Percentiles rank a stretch among this genome's conserved stretches.
Conservation (phyloP, 2,888 invertebrate species). For the Rhagonycha lutea region DNA sequence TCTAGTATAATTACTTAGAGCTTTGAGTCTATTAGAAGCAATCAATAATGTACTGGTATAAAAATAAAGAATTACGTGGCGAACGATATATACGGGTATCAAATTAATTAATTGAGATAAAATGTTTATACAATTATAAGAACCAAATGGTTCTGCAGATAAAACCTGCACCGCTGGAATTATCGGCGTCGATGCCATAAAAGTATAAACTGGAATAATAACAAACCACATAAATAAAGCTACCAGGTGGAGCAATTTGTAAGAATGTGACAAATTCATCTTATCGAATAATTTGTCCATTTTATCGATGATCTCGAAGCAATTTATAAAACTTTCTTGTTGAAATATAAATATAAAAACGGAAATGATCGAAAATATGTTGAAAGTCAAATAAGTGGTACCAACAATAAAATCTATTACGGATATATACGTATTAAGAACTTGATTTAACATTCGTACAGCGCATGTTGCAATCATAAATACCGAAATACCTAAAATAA, state of each 20-base stretch:
- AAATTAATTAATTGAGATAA: conserved; percentile 2
- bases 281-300: not conserved
- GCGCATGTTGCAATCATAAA: not conserved
- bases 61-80: conserved; percentile 5
- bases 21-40: not conserved
- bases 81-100: not conserved
- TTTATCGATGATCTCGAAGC: not conserved
- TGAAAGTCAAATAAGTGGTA: not conserved
- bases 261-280: not conserved
- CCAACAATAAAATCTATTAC: conserved; percentile 7
- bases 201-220: conserved; percentile 2
- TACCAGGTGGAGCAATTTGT: not conserved
- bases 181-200: not conserved
- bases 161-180: not conserved
- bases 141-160: not conserved
- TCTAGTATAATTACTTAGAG: not conserved
- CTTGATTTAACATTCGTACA: not conserved
- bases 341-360: not conserved
- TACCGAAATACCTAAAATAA: not conserved
- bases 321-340: not conserved
- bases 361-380: not conserved
- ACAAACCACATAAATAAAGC: not conserved
- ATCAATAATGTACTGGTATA: not conserved
- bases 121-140: not conserved
- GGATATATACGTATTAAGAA: not conserved